A percentile compares a stretch with the other conserved stretches of the same genome.
These are phyloP conservation scores for Tipula helvola DNA, from an alignment of 2,888 invertebrate genomes.

Conservation along the genomic window DNA sequence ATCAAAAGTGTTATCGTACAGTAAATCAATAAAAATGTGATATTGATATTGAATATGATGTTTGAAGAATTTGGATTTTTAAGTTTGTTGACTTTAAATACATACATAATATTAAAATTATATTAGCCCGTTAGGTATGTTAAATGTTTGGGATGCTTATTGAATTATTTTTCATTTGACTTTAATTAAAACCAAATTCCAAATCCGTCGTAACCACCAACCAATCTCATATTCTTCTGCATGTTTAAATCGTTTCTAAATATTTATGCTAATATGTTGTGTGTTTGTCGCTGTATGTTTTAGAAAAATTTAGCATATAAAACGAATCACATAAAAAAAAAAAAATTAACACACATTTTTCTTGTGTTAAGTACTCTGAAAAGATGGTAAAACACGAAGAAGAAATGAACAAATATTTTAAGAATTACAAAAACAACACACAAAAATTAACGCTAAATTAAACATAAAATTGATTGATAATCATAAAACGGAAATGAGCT, in stretches of 20 bases:
- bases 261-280: background rate
- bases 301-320: background rate
- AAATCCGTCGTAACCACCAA: background rate
- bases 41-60: background rate
- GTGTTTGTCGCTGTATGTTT: background rate
- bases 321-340: background rate
- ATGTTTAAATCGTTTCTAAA: background rate
- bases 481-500: background rate
- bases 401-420: background rate
- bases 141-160: background rate
- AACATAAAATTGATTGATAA: background rate
- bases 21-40: background rate
- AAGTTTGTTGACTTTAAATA: background rate
- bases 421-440: background rate
- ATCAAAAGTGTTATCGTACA: background rate
- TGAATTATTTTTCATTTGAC: background rate
- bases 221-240: background rate
- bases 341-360: background rate
- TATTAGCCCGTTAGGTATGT: background rate
- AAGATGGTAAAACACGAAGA: background rate
- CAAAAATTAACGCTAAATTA: background rate
- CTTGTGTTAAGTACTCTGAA: background rate
- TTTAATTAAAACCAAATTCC: background rate
- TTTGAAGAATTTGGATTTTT: background rate
- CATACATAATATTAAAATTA: background rate